Conservation (phyloP, 2,888 invertebrate genomes). For the Andrena trimmerana region DNA sequence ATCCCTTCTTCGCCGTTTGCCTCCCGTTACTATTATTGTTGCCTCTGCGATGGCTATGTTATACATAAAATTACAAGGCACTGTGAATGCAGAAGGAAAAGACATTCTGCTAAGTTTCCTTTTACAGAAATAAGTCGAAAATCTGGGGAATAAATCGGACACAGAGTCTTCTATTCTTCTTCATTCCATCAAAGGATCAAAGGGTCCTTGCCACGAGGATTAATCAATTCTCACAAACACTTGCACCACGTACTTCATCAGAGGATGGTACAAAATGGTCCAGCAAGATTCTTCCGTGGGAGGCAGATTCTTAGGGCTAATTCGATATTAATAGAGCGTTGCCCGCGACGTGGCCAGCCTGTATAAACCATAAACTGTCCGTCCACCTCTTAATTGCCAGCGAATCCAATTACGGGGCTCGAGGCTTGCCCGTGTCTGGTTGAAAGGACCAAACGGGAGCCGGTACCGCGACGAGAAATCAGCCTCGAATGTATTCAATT, state of each 20-base stretch:
- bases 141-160: too few species aligned
- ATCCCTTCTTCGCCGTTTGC: background rate
- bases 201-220: too few species aligned
- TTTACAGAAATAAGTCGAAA: too few species aligned
- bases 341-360: slow-evolving; percentile 10
- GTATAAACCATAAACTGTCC: slow-evolving; percentile 41
- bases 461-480: slow-evolving; percentile 35
- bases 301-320: slow-evolving; percentile 8
- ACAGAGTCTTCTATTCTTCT: too few species aligned
- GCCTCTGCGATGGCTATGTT: background rate
- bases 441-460: slow-evolving; percentile 21
- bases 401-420: slow-evolving; percentile 47
- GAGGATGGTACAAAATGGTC: background rate
- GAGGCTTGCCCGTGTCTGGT: background rate
- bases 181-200: too few species aligned
- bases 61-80: background rate
- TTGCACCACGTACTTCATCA: background rate
- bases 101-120: too few species aligned
- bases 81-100: too few species aligned
- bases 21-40: background rate
- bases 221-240: slow-evolving; percentile 3
- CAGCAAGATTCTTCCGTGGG: background rate
- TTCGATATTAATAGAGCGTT: slow-evolving; percentile 45
- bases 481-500: slow-evolving; percentile 50
- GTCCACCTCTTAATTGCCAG: slow-evolving; percentile 33